Evolutionary conservation across 1,140 invertebrate species (phyloP).

Genomic region (Pectinophora gossypiella): DNA sequence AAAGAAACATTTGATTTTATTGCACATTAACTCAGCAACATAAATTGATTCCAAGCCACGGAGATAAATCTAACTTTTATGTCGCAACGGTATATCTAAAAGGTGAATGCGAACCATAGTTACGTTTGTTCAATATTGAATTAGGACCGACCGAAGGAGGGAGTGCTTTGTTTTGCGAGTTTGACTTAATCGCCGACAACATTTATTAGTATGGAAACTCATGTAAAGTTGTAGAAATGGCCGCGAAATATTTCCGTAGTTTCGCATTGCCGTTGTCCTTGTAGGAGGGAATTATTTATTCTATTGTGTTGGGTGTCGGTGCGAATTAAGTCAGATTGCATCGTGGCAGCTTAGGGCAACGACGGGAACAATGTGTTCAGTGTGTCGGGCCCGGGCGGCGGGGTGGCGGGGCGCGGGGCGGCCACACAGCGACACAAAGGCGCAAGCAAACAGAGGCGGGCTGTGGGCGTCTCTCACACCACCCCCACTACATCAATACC

Average conservation of each 20-base stretch:
- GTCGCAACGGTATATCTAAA: constrained; percentile 48
- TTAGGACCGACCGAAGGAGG: constrained; percentile 33
- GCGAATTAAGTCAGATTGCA: constrained; percentile 34
- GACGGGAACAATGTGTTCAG: constrained; percentile 25
- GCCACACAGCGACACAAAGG: constrained; percentile 2
- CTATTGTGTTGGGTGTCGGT: constrained; percentile 21
- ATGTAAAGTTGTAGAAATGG: too few species aligned
- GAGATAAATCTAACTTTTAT: constrained; percentile 53
- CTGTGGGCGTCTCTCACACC: not conserved
- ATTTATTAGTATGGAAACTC: too few species aligned
- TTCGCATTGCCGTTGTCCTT: constrained; percentile 22
- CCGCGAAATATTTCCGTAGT: constrained; percentile 31
- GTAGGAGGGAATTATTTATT: constrained; percentile 25
- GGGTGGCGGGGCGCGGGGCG: constrained; percentile 14
- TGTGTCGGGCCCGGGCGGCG: constrained; percentile 19
- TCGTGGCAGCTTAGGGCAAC: constrained; percentile 19
- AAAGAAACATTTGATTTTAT: too few species aligned
- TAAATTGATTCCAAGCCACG: constrained; percentile 13
- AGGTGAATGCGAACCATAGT: constrained; percentile 32
- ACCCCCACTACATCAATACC: not conserved
- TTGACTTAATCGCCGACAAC: too few species aligned
- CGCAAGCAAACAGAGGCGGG: not conserved
- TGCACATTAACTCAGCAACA: too few species aligned
- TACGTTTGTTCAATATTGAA: constrained; percentile 51
- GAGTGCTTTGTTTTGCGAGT: too few species aligned